These are phyloP conservation scores for Gallinago solitaria DNA, from an alignment of 2,797 vertebrate species.

Conservation along the genomic window DNA sequence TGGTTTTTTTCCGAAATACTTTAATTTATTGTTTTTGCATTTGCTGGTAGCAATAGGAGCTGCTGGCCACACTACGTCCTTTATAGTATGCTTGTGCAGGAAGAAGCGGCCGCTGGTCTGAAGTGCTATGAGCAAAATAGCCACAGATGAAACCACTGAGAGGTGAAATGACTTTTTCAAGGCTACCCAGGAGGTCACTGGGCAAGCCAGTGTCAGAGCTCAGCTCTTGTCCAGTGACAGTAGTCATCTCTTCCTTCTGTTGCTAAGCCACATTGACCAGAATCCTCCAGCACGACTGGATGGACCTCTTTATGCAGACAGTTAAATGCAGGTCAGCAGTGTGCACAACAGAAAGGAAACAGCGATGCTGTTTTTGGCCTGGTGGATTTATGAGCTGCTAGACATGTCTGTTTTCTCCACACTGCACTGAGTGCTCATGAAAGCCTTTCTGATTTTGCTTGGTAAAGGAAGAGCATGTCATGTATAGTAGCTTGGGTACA, in stretches of 20 bases:
- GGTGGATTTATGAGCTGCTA: background rate
- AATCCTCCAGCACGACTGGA: background rate
- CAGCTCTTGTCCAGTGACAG: background rate
- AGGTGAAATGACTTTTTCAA: background rate
- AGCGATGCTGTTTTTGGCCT: fast-evolving
- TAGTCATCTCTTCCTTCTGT: background rate
- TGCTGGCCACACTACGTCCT: background rate
- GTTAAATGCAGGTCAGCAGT: background rate
- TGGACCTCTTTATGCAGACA: background rate
- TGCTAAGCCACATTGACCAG: background rate
- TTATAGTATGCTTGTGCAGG: background rate
- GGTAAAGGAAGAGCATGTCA: background rate
- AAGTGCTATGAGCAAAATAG: background rate
- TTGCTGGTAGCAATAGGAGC: background rate
- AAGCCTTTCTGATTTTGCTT: background rate
- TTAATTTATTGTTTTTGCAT: background rate
- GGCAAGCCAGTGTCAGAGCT: background rate
- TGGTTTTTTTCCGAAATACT: fast-evolving
- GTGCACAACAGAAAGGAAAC: background rate
- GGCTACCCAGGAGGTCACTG: background rate
- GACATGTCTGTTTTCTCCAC: background rate
- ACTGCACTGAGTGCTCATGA: background rate
- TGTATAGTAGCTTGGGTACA: background rate
- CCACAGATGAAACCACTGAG: background rate
- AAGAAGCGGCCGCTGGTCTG: background rate